phyloP scores from a whole-genome alignment of 2,797 vertebrate species.

The Centropyge bicolor region DNA sequence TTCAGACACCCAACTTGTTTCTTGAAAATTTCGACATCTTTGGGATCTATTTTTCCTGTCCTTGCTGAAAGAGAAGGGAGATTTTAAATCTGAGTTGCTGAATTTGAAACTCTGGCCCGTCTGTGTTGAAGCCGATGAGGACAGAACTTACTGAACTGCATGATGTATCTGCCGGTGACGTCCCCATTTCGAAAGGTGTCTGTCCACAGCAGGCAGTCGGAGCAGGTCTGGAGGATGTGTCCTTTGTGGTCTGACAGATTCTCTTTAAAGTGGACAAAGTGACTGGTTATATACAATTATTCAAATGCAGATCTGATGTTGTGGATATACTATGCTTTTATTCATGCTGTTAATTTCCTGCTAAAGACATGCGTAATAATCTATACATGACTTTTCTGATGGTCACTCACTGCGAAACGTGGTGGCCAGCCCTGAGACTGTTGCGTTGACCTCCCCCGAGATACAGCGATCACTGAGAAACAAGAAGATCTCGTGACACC shows the following conservation, averaged over 20 bases:
- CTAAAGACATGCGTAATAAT: not conserved
- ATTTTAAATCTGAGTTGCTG: not conserved
- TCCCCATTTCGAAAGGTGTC: constrained; percentile 79
- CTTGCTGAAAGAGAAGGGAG: constrained; percentile 61
- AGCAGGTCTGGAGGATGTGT: constrained; percentile 75
- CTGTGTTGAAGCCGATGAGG: not conserved
- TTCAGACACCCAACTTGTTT: constrained; percentile 77
- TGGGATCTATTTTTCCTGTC: constrained; percentile 71
- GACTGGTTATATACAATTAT: not conserved
- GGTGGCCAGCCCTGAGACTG: constrained; percentile 67
- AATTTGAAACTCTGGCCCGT: not conserved
- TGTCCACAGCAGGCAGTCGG: constrained; percentile 81
- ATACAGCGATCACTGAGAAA: constrained; percentile 74
- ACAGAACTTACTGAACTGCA: constrained; percentile 80
- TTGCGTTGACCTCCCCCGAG: constrained; percentile 74
- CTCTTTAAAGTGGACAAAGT: constrained; percentile 55
- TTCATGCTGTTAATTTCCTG: not conserved
- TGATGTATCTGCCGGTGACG: constrained; percentile 74
- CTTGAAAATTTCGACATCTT: constrained; percentile 73
- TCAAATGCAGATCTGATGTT: not conserved
- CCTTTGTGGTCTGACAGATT: constrained; percentile 82
- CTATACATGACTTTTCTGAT: not conserved
- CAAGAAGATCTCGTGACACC: not conserved
- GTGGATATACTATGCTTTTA: not conserved
- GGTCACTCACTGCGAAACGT: constrained; percentile 81